A percentile compares a stretch with the other conserved stretches of the same genome.
Evolutionary conservation across 2,888 invertebrate genomes (phyloP).

Genomic region (Nyleta sp.): DNA sequence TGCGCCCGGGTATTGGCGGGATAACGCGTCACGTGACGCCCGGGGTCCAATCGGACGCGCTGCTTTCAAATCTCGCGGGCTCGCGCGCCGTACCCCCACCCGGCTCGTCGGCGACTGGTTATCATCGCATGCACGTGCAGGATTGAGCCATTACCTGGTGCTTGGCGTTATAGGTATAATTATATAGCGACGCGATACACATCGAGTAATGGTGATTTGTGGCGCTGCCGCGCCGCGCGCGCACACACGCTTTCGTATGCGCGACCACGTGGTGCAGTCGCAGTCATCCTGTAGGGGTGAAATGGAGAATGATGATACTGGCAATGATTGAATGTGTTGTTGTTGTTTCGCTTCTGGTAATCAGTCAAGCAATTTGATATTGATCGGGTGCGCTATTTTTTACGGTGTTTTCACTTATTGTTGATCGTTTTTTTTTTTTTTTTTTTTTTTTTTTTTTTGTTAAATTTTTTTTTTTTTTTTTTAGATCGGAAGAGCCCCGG

Average conservation of each 20-base stretch:
- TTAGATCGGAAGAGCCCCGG: too few relatives aligned
- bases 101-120: conserved; percentile 72
- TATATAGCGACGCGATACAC: conserved; percentile 81
- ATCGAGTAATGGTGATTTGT: conserved; percentile 83
- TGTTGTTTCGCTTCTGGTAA: conserved; percentile 3
- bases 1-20: too few relatives aligned
- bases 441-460: too few relatives aligned
- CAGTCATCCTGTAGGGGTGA: conserved; percentile 29
- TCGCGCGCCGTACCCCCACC: conserved; percentile 9
- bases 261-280: conserved; percentile 62
- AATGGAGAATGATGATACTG: conserved; percentile 52
- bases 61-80: conserved; percentile 75
- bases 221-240: conserved; percentile 73
- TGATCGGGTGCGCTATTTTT: too few relatives aligned
- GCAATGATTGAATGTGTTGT: conserved; percentile 35
- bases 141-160: conserved; percentile 82
- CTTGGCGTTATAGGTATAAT: conserved; percentile 81
- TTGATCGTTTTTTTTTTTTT: too few relatives aligned
- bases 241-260: conserved; percentile 69
- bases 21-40: too few relatives aligned
- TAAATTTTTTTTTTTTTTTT: too few relatives aligned
- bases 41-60: conserved; percentile 67
- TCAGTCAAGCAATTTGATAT: background rate
- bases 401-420: too few relatives aligned
- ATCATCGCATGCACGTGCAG: conserved; percentile 80